Evolutionary conservation across 2,888 invertebrate genomes (phyloP).

Genomic region (Formica aserva): DNA sequence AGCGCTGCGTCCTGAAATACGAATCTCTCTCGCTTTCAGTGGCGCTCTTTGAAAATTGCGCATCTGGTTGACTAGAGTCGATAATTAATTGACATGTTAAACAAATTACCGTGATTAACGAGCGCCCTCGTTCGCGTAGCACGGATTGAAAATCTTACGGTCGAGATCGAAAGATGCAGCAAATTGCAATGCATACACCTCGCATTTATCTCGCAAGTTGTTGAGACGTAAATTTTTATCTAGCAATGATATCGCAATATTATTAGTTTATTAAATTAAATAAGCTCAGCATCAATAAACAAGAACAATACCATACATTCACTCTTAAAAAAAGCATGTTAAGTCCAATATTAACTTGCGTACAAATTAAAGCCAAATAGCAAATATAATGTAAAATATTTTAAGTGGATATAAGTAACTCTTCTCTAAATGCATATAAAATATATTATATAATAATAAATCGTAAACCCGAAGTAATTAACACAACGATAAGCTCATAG

Average conservation of each 20-base stretch:
- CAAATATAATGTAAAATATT: too few species aligned
- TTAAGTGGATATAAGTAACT: too few species aligned
- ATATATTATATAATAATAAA: too few species aligned
- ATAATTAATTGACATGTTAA: constrained; percentile 53
- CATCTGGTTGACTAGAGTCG: constrained; percentile 27
- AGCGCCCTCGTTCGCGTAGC: neutral
- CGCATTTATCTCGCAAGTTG: neutral
- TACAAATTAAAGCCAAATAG: too few species aligned
- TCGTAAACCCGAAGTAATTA: too few species aligned
- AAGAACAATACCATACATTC: neutral
- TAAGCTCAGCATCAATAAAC: neutral
- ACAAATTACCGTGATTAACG: constrained; percentile 48
- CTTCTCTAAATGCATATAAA: too few species aligned
- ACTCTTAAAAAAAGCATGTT: too few species aligned
- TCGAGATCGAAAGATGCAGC: neutral
- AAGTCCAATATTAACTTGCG: too few species aligned
- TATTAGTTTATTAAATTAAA: neutral
- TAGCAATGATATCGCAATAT: neutral
- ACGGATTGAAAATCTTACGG: neutral
- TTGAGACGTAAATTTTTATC: neutral
- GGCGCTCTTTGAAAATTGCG: neutral
- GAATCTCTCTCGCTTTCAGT: constrained; percentile 38
- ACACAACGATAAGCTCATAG: too few species aligned
- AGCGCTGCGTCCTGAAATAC: neutral
- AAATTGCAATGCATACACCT: neutral